Evolutionary conservation across 2,888 invertebrate genomes (phyloP), one percentile per base, ranked within the genome.

Genomic region (Patella pellucida): DNA sequence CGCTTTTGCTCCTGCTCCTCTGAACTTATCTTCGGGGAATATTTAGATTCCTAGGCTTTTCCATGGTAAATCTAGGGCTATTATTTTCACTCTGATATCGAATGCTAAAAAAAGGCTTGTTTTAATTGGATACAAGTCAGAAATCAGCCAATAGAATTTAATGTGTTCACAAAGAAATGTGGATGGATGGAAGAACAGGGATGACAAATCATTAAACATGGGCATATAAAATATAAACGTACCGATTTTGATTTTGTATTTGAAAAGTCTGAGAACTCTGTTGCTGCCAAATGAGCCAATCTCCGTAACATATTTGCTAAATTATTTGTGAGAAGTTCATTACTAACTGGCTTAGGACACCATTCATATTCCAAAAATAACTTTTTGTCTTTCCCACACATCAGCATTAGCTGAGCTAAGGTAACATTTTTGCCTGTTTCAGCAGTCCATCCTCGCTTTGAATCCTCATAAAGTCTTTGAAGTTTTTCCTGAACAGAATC

Each of bases 381-480:
- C 72, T 88, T 90, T 23, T 86, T 86, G 19, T 91, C 89, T 54
- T 88, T 85, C 4, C 91, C 92, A 75, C 92, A 84, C 94, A 97
- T 96, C 71, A 97, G 92, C 91, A 96, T 97, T 75, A 97, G 91
- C 91, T 98, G 97, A 0, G 97, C 97, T 52, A 98, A 93, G 5
- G 96, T 96, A 68, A 97, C 93, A 52, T 95, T 94, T 11, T 95
- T 95, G 1, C 95, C 94, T 87, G 95, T 95, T 19, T 93, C 92
- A 12, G 93, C 89, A 73, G 95, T 96, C 97, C 97, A 97, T 0
- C 97, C 97, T 77, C 92, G 75, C 31, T 70, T 69, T 2, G 80
- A 78, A 50, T 76, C 52, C 91, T 70, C 80, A 15, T 62, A 62
- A 23, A 62, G 62, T 62, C 14, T 62, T 23, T 62, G 62, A 23